phyloP scores from a whole-genome alignment of 2,113 vertebrate genomes.

The Theristicus caerulescens region DNA sequence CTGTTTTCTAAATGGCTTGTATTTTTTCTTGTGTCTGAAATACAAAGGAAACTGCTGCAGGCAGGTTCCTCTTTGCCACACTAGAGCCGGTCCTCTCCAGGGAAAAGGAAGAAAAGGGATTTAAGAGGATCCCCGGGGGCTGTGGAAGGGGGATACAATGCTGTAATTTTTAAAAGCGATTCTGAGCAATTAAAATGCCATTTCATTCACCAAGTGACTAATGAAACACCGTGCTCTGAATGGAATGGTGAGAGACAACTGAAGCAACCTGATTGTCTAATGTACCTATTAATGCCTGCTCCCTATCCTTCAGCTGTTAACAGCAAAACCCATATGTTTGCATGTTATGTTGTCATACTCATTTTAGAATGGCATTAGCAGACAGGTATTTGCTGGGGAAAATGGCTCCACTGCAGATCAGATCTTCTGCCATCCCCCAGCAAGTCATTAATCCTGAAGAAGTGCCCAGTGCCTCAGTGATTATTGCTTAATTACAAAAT shows the following conservation, averaged over 20 bases:
- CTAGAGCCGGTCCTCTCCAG: background rate
- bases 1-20: background rate
- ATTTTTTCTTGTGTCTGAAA: background rate
- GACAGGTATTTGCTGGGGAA: background rate
- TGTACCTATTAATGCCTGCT: background rate
- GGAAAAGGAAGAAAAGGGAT: background rate
- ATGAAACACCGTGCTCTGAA: background rate
- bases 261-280: background rate
- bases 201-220: conserved; percentile 47
- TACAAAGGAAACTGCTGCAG: background rate
- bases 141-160: background rate
- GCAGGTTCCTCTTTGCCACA: background rate
- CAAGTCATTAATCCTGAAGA: conserved; percentile 27
- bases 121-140: background rate
- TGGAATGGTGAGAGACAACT: background rate
- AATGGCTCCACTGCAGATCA: background rate
- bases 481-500: conserved; percentile 47
- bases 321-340: background rate
- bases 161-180: background rate
- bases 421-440: background rate
- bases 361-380: background rate
- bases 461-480: background rate
- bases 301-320: background rate
- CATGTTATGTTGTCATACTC: background rate
- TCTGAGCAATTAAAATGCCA: conserved; percentile 45